Evolutionary conservation across 2,113 vertebrate genomes (phyloP).

Genomic region (Felis catus): DNA sequence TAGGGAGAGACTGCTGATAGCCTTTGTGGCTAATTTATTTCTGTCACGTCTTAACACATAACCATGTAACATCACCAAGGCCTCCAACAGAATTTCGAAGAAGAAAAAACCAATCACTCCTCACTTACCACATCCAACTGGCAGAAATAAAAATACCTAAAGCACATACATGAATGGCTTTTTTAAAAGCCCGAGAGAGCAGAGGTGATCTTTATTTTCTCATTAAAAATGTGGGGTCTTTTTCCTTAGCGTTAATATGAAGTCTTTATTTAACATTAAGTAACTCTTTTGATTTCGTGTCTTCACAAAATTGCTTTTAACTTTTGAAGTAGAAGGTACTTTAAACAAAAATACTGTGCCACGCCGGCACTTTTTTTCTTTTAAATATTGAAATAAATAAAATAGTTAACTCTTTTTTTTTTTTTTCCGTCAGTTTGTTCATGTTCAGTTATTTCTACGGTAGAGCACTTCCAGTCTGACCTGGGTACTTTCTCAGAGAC

Average conservation of each 20-base stretch:
- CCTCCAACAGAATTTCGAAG: conserved; percentile 66
- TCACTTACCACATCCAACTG: conserved; percentile 88
- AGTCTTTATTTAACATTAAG: conserved; percentile 88
- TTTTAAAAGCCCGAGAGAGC: conserved; percentile 86
- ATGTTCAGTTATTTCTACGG: conserved; percentile 84
- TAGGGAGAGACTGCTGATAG: conserved; percentile 9
- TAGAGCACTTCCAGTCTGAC: conserved; percentile 84
- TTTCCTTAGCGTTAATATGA: conserved; percentile 85
- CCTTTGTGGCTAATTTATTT: conserved; percentile 74
- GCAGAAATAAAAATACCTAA: conserved; percentile 86
- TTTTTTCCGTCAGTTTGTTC: conserved; percentile 72
- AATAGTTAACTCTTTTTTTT: conserved; percentile 84
- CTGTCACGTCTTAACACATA: conserved; percentile 74
- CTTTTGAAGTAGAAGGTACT: conserved; percentile 85
- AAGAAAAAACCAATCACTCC: conserved; percentile 76
- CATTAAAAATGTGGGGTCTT: conserved; percentile 81
- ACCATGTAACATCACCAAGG: conserved; percentile 70
- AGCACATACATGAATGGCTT: conserved; percentile 86
- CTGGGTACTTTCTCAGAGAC: conserved; percentile 80
- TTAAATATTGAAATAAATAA: conserved; percentile 91
- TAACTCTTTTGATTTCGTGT: conserved; percentile 82
- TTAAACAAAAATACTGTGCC: conserved; percentile 89
- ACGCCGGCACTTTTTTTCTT: conserved; percentile 83
- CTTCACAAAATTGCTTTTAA: conserved; percentile 87
- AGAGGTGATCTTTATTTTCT: conserved; percentile 89